Conservation (phyloP, 2,113 vertebrate genomes). For the Procavia capensis region DNA sequence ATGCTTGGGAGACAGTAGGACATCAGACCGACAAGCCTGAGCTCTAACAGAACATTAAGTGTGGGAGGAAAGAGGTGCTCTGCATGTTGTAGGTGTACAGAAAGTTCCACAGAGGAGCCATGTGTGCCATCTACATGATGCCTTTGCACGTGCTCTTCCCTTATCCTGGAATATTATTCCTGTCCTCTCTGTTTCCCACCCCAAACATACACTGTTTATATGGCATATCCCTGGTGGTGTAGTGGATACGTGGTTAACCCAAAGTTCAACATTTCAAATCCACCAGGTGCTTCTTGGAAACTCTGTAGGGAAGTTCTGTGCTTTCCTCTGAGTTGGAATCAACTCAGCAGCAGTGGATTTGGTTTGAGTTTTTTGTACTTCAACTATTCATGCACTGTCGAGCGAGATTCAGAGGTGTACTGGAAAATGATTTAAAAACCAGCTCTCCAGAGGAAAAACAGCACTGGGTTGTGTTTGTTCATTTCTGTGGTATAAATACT, state of each 20-base stretch:
- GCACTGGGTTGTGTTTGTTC: not conserved
- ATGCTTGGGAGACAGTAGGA: not conserved
- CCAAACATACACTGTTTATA: not conserved
- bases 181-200: not conserved
- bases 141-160: not conserved
- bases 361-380: too few relatives aligned
- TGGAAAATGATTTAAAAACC: not conserved
- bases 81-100: not conserved
- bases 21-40: not conserved
- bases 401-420: not conserved
- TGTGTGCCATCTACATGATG: not conserved
- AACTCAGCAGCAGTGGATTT: too few relatives aligned
- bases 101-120: not conserved
- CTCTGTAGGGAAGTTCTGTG: too few relatives aligned
- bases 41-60: not conserved
- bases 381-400: not conserved
- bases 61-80: not conserved
- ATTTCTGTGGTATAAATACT: not conserved
- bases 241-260: too few relatives aligned
- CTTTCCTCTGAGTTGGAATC: too few relatives aligned
- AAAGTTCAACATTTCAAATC: too few relatives aligned
- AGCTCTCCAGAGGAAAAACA: not conserved
- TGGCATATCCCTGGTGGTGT: too few relatives aligned
- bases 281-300: too few relatives aligned
- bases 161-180: not conserved